Percentiles rank a stretch among this genome's conserved stretches.
Conservation (phyloP, 2,113 vertebrate species). For the Crotalus tigris region DNA sequence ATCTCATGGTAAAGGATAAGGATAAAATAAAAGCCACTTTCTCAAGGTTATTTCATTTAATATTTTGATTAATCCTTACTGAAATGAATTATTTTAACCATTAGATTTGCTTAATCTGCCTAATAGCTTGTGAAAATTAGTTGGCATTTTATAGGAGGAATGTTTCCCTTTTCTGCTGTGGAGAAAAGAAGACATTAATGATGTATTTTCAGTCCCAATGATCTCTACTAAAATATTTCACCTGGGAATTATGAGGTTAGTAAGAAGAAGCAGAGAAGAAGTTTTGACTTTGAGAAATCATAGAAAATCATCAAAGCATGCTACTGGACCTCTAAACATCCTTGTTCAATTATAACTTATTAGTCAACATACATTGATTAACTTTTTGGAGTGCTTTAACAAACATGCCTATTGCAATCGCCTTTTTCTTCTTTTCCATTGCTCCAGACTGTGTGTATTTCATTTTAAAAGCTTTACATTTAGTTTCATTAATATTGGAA, state of each 20-base stretch:
- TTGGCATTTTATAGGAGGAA: conserved; percentile 56
- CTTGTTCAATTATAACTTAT: conserved; percentile 59
- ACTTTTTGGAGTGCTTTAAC: conserved; percentile 47
- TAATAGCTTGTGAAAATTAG: conserved; percentile 51
- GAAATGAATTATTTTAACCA: conserved; percentile 36
- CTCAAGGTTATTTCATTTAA: conserved; percentile 20
- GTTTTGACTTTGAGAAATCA: conserved; percentile 23
- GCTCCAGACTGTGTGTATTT: conserved; percentile 22
- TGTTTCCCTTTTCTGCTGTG: conserved; percentile 55
- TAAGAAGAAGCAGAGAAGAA: conserved; percentile 43
- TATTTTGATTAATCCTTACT: conserved; percentile 35
- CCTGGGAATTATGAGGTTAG: conserved; percentile 62
- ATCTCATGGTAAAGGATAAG: background rate
- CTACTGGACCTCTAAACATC: conserved; percentile 48
- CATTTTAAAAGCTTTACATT: conserved; percentile 16
- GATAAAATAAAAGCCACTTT: conserved; percentile 17
- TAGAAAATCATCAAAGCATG: conserved; percentile 29
- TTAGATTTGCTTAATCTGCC: conserved; percentile 23
- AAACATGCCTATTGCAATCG: background rate
- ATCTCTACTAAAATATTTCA: conserved; percentile 60
- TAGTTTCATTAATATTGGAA: conserved; percentile 24
- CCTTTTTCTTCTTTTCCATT: background rate
- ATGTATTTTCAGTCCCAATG: conserved; percentile 56
- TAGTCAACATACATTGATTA: conserved; percentile 57
- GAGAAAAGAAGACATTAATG: conserved; percentile 58